phyloP scores from a whole-genome alignment of 2,888 invertebrate genomes.

The Lasioglossum morio region DNA sequence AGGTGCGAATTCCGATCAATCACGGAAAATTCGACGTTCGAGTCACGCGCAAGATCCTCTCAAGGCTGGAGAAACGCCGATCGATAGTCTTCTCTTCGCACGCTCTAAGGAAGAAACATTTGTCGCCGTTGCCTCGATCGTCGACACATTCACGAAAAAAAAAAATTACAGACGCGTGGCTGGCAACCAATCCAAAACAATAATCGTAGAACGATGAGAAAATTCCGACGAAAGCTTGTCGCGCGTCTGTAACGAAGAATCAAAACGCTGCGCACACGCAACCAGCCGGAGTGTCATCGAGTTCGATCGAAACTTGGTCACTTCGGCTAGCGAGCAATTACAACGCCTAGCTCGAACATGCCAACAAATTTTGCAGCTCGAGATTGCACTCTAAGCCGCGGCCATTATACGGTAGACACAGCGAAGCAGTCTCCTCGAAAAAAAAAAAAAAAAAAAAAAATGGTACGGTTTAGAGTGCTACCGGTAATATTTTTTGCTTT shows the following conservation, averaged over 20 bases:
- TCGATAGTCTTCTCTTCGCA: neutral
- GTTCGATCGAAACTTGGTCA: conserved; percentile 17
- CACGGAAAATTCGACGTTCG: conserved; percentile 30
- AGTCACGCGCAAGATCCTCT: neutral
- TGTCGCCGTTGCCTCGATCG: conserved; percentile 5
- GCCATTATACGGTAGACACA: neutral
- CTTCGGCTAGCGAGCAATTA: conserved; percentile 17
- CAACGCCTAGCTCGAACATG: conserved; percentile 31
- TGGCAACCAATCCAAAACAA: conserved; percentile 10
- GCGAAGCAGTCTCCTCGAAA: neutral
- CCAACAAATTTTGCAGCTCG: conserved; percentile 37
- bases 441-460: no score
- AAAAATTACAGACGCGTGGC: conserved; percentile 46
- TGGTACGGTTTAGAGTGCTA: conserved; percentile 59
- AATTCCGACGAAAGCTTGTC: conserved; percentile 8
- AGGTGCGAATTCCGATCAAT: conserved; percentile 59
- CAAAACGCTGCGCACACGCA: conserved; percentile 39
- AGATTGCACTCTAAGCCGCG: conserved; percentile 50
- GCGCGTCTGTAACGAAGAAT: conserved; percentile 33
- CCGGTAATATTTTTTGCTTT: conserved; percentile 57
- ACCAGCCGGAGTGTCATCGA: conserved; percentile 11
- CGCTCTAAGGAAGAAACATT: neutral
- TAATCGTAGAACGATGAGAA: neutral
- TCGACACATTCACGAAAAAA: neutral
- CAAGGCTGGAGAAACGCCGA: neutral